Conservation (phyloP, 2,888 invertebrate species). For the Temnothorax rugatulus region DNA sequence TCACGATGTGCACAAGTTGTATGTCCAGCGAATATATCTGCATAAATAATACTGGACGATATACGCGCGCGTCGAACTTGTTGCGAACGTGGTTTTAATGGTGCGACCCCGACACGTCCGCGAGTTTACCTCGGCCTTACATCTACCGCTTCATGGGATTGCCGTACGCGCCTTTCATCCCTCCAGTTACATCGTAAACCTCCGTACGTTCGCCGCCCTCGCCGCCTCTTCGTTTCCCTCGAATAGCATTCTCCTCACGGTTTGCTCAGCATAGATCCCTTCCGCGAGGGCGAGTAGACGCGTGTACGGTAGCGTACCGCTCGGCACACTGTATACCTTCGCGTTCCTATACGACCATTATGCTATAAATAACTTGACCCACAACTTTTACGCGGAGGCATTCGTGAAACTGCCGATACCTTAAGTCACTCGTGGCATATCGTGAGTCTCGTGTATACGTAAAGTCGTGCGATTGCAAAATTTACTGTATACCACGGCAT, state of each 20-base stretch:
- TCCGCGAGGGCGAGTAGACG: slow-evolving; percentile 37
- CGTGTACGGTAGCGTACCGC: background rate
- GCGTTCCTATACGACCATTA: slow-evolving; percentile 28
- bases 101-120: slow-evolving; percentile 70
- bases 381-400: slow-evolving; percentile 36
- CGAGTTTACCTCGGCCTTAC: slow-evolving; percentile 71
- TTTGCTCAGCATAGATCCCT: slow-evolving; percentile 38
- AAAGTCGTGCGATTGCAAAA: background rate
- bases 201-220: slow-evolving; percentile 12
- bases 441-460: background rate
- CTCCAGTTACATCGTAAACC: slow-evolving; percentile 67
- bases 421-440: background rate
- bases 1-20: background rate
- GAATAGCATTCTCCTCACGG: slow-evolving; percentile 52
- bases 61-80: slow-evolving; percentile 59
- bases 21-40: slow-evolving; percentile 58
- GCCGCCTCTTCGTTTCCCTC: slow-evolving; percentile 44
- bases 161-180: slow-evolving; percentile 69
- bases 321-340: slow-evolving; percentile 7
- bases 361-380: slow-evolving; percentile 51
- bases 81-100: slow-evolving; percentile 74
- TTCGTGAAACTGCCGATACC: slow-evolving; percentile 19
- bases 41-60: slow-evolving; percentile 69
- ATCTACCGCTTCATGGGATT: slow-evolving; percentile 71
- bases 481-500: background rate